Base-by-base conservation (phyloP, 92 coral and sea anemone genomes). In the Anthopleura xanthogrammica region DNA sequence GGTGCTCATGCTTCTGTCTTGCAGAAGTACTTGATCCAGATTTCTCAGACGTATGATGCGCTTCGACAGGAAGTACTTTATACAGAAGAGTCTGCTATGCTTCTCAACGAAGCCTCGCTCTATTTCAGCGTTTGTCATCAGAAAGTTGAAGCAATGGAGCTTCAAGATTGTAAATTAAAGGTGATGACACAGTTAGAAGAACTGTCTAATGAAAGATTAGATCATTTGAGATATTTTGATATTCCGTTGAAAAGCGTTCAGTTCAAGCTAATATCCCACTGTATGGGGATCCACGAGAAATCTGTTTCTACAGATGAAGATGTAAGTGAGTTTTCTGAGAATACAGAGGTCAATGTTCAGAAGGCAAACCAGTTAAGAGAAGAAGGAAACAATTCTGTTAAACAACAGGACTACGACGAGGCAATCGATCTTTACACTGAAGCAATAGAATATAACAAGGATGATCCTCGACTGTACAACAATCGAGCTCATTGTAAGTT, bases 401-500 rank as follows among this genome's bases (percentile, higher is more conserved):
- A 71, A 83, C 52, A 52, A 48, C 65, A 87, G 1, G 77, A 74
- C 17, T 89, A 64, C 52, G 41, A 84, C 12, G 82, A 86, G 14
- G 97, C 95, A 2, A n/a, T 87, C 12, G 77, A 83, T 2, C 40
- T 60, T 36, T 93, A 92, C 80, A 78, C 89, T 7, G 78, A 78
- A 7, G 93, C 93, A 23, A 84, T 93, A 40, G 82, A 41, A 36
- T 65, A 80, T 40, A 46, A 52, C 41, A 41, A 74, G 17, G 52
- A 19, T 13, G 98, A 92, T 79, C 60, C 60, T 75, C 78, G 82
- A 12, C 76, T 90, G 41, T 90, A 77, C 80, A 71, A 73, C 72
- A 93, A 92, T 80, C 89, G 95, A n/a, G 95, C 93, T 43, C 83
- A 92, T 24, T 93, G 93, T 23, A n/a, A 87, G 72, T 74, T 93